Evolutionary conservation across 2,797 vertebrate species (phyloP).

Genomic region (Pagetopsis macropterus): DNA sequence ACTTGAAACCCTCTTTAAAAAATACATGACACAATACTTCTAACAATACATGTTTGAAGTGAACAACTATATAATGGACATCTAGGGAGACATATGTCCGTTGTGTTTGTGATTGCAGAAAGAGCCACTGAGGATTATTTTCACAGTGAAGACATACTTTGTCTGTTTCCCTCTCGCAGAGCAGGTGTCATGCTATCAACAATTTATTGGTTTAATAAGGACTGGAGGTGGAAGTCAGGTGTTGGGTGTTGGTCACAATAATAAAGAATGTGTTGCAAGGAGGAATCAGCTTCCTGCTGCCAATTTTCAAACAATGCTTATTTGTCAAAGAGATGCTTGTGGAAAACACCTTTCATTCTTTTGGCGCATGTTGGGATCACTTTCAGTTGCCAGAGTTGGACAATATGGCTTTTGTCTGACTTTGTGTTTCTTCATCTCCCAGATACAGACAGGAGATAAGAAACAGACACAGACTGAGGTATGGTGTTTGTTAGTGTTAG

Average conservation of each 20-base stretch:
- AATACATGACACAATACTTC: not conserved
- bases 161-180: conserved; percentile 18
- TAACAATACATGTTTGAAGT: not conserved
- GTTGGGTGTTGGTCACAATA: conserved; percentile 66
- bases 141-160: conserved; percentile 10
- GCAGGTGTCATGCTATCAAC: conserved; percentile 33
- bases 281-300: conserved; percentile 72
- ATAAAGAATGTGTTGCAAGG: conserved; percentile 65
- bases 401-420: conserved; percentile 89
- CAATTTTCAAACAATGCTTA: conserved; percentile 86
- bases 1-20: not conserved
- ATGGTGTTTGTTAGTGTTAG: not conserved
- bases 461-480: conserved; percentile 13
- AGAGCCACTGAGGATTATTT: conserved; percentile 4
- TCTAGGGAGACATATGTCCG: not conserved
- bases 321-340: conserved; percentile 81
- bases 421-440: conserved; percentile 78
- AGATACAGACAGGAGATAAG: conserved; percentile 71
- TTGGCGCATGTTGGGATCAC: conserved; percentile 75
- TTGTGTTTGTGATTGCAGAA: not conserved
- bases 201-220: conserved; percentile 78
- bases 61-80: not conserved
- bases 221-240: conserved; percentile 48
- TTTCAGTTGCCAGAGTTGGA: conserved; percentile 73
- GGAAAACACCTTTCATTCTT: conserved; percentile 85